These are phyloP conservation scores for Calameuta idolon DNA, from an alignment of 2,888 invertebrate species.

Conservation along the genomic window DNA sequence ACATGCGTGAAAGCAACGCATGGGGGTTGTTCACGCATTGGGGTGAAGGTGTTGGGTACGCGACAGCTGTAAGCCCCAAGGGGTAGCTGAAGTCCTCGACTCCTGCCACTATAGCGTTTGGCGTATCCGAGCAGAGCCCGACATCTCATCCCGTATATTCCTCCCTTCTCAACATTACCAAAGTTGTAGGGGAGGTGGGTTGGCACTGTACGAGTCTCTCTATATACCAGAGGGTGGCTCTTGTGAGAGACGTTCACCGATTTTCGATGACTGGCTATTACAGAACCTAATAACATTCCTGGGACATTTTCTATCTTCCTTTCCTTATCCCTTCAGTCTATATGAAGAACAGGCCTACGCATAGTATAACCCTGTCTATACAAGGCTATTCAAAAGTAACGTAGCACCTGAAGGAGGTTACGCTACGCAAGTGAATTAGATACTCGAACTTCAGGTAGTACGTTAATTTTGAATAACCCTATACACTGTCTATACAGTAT, in stretches of 20 bases:
- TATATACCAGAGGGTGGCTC: background rate
- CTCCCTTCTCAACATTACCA: background rate
- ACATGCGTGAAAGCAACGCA: conserved; percentile 27
- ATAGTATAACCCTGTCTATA: background rate
- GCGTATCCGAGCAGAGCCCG: conserved; percentile 37
- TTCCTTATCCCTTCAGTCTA: background rate
- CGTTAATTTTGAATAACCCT: background rate
- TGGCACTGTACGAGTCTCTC: conserved; percentile 60
- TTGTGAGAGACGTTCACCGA: background rate
- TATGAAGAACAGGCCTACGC: background rate
- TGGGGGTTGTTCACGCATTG: conserved; percentile 28
- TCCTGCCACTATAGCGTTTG: conserved; percentile 45
- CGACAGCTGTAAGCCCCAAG: conserved; percentile 65
- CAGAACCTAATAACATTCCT: background rate
- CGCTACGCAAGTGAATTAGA: background rate
- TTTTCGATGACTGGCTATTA: background rate
- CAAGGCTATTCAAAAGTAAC: background rate
- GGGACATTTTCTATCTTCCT: background rate
- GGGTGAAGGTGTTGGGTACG: conserved; percentile 60
- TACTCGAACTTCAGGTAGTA: background rate
- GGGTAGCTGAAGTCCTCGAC: conserved; percentile 59
- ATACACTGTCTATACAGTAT: background rate
- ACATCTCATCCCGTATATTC: conserved; percentile 36
- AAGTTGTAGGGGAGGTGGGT: conserved; percentile 4
- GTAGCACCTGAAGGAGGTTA: background rate